A percentile compares a stretch with the other conserved stretches of the same genome.
Conservation (phyloP, 2,113 vertebrate genomes). For the Sarotherodon lohbergeri region DNA sequence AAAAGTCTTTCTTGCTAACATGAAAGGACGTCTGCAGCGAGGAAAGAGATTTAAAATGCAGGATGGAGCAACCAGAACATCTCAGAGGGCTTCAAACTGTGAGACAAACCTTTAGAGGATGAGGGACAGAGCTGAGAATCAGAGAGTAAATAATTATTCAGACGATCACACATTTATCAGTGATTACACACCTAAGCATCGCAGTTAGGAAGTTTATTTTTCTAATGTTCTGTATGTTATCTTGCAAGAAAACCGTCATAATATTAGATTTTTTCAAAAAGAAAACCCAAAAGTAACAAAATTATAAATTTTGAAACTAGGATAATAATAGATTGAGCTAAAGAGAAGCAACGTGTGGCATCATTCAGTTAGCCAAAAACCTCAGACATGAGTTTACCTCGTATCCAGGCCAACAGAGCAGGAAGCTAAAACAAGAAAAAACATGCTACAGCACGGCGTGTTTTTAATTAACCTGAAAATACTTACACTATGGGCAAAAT, state of each 20-base stretch:
- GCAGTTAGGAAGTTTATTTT: not conserved
- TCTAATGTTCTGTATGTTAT: not conserved
- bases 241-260: not conserved
- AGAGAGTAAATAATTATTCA: not conserved
- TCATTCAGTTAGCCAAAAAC: not conserved
- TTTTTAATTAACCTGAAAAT: not conserved
- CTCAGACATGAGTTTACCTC: not conserved
- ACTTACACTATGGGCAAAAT: not conserved
- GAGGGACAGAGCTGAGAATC: not conserved
- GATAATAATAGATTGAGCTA: not conserved
- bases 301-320: not conserved
- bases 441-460: not conserved
- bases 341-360: not conserved
- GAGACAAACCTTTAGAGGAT: not conserved
- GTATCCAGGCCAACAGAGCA: not conserved
- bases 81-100: not conserved
- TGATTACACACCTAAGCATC: not conserved
- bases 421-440: not conserved
- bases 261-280: not conserved
- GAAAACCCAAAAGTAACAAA: not conserved
- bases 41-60: not conserved
- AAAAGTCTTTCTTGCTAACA: not conserved
- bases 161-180: not conserved
- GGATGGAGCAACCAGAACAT: not conserved
- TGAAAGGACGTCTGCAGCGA: not conserved